Base-by-base conservation (phyloP, 2,888 invertebrate species). In the Lepetodrilus schrolli region DNA sequence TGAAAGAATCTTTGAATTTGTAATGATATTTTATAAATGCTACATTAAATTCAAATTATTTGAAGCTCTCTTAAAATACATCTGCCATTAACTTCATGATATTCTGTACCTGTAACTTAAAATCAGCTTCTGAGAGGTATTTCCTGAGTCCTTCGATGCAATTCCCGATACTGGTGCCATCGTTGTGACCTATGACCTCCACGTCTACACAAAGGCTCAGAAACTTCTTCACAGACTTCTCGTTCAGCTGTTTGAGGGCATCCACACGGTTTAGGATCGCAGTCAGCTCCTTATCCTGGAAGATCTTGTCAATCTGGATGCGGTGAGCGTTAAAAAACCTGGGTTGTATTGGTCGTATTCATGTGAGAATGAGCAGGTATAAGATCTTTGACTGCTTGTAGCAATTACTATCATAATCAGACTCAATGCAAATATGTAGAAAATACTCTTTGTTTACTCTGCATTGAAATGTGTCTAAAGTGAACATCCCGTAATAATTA, bases 161-260 rank as follows among this genome's bases (percentile, higher is more conserved):
- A 48, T 84, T 82, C 68, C 85, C 84, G 30, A 86, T 68, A 71
- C 86, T 86, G 30, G 74, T 74, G 8, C 83, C 82, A n/a, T 83
- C 81, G 10, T 73, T 79, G 0, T 72, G 43, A 1, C 74, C 71
- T 1, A 84, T 72, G 8, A 83, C 74, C 17, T 76, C 75, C 21
- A 80, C 79, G 34, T 77, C 68, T 26, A 77, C 76, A 71, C 84
- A 84, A 20, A 78, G 78, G 38, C 80, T 73, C 73, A 79, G 78
- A 26, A 84, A 81, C 68, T 82, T 77, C 8, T 76, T 78, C 20
- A 81, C 65, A 10, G 82, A 72, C 66, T 83, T 82, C 17, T 80
- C 79, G 69, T 80, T 78, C 70, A 81, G 81, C 36, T 82, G 80
- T 0, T 70, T 69, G 20, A 85, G 68, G 13, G 82, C 71, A 5